These are phyloP conservation scores for Sphaeridia pumilis DNA, from an alignment of 2,888 invertebrate species.

Conservation along the genomic window DNA sequence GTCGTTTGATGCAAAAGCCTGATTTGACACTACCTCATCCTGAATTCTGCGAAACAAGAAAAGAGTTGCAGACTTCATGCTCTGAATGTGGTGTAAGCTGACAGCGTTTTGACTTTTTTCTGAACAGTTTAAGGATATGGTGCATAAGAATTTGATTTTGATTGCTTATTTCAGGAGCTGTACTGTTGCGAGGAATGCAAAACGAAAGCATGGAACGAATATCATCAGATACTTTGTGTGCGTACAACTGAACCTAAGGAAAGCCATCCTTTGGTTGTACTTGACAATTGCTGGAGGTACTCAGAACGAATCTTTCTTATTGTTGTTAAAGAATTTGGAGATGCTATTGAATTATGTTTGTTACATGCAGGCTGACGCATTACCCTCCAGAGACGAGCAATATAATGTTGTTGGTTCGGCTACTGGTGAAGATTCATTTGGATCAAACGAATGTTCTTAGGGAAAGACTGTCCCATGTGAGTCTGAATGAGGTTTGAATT, in stretches of 20 bases:
- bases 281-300: slow-evolving; percentile 82
- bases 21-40: slow-evolving; percentile 61
- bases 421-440: slow-evolving; percentile 73
- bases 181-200: slow-evolving; percentile 68
- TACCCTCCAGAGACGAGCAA: slow-evolving; percentile 89
- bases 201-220: slow-evolving; percentile 51
- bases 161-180: slow-evolving; percentile 47
- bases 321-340: no score
- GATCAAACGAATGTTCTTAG: slow-evolving; percentile 43
- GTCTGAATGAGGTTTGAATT: no score
- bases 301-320: no score
- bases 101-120: no score
- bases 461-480: slow-evolving; percentile 24
- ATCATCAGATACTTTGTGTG: slow-evolving; percentile 66
- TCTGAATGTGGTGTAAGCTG: slow-evolving; percentile 53
- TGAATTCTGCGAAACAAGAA: slow-evolving; percentile 57
- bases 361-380: no score
- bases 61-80: slow-evolving; percentile 52
- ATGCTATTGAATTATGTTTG: no score
- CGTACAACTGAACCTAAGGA: slow-evolving; percentile 50
- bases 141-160: no score
- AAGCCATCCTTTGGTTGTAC: slow-evolving; percentile 61
- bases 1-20: slow-evolving; percentile 58
- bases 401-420: slow-evolving; percentile 70
- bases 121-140: no score